These are phyloP conservation scores for Lacerta viridis DNA, from an alignment of 2,797 vertebrate genomes.

Conservation along the genomic window DNA sequence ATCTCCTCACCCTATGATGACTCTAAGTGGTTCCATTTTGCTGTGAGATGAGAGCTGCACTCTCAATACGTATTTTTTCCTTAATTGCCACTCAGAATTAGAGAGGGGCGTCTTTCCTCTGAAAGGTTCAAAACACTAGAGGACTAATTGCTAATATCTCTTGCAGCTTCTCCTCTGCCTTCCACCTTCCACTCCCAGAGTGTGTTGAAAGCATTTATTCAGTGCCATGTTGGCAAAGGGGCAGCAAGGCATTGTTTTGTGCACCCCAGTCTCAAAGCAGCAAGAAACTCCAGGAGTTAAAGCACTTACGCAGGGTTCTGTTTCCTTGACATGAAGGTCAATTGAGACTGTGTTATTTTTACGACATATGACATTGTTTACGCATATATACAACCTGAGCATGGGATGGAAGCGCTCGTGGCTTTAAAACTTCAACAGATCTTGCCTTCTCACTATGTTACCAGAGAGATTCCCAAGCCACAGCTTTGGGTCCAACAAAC, in stretches of 20 bases:
- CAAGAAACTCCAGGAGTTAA: neutral
- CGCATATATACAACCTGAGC: too few species aligned
- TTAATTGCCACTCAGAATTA: slow-evolving; percentile 57
- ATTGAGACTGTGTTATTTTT: too few species aligned
- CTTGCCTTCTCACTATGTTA: neutral
- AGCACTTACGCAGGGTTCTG: too few species aligned
- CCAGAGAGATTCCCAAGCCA: too few species aligned
- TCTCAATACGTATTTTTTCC: neutral
- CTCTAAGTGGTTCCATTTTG: slow-evolving; percentile 44
- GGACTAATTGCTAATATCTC: slow-evolving; percentile 51
- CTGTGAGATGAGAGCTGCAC: slow-evolving; percentile 28
- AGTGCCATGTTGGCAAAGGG: slow-evolving; percentile 29
- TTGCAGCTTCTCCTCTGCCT: neutral
- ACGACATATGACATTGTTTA: too few species aligned
- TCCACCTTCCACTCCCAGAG: neutral
- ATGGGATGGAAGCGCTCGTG: too few species aligned
- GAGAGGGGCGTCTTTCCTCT: neutral
- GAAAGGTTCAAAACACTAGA: slow-evolving; percentile 1
- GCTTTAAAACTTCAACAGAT: too few species aligned
- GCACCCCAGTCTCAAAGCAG: too few species aligned
- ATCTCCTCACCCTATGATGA: slow-evolving; percentile 22
- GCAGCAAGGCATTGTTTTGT: neutral
- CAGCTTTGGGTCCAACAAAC: too few species aligned
- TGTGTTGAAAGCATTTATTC: slow-evolving; percentile 9
- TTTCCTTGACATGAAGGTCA: too few species aligned